Conservation (phyloP, 2,113 vertebrate species). For the Malurus melanocephalus region DNA sequence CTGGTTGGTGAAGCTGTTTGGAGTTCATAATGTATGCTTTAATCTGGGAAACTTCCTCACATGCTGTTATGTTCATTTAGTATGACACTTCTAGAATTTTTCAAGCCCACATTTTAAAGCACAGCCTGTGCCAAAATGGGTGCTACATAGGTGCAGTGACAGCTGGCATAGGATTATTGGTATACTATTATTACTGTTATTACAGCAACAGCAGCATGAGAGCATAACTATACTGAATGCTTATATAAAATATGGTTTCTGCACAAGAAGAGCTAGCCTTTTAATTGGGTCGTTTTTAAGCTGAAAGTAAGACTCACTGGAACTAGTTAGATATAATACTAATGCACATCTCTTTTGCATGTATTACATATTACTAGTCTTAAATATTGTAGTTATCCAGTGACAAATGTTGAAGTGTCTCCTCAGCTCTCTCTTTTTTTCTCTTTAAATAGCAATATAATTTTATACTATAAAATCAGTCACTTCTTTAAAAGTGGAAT, state of each 20-base stretch:
- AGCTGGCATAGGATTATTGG: background rate
- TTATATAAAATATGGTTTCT: background rate
- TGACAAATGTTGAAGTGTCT: background rate
- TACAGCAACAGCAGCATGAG: background rate
- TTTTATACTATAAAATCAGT: background rate
- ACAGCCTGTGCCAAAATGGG: rapidly evolving
- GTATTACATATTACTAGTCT: background rate
- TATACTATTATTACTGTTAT: background rate
- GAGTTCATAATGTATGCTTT: background rate
- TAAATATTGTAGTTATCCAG: background rate
- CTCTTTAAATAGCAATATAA: background rate
- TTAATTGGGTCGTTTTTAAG: background rate
- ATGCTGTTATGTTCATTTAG: background rate
- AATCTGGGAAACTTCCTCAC: background rate
- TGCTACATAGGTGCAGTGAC: rapidly evolving
- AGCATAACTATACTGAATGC: background rate
- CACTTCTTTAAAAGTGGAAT: background rate
- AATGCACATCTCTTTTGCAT: background rate
- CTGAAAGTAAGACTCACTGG: background rate
- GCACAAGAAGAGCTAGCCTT: background rate
- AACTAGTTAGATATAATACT: background rate
- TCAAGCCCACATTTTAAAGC: background rate
- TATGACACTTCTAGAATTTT: background rate
- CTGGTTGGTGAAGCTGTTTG: background rate
- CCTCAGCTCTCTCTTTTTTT: background rate